phyloP scores from a whole-genome alignment of 2,797 vertebrate species.

The Hirundo rustica region DNA sequence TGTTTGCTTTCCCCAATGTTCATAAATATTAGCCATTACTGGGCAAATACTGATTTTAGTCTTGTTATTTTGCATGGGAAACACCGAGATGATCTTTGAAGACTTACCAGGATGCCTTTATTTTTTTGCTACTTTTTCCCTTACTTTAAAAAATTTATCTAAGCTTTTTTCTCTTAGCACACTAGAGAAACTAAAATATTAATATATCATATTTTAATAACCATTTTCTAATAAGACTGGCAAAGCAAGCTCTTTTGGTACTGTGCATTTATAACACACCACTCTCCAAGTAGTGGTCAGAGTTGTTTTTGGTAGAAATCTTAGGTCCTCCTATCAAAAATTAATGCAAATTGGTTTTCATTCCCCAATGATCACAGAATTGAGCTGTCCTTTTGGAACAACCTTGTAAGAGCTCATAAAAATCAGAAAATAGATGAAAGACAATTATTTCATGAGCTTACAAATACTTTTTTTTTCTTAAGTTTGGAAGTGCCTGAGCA shows the following conservation, averaged over 20 bases:
- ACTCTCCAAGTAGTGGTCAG: background rate
- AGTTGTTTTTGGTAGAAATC: background rate
- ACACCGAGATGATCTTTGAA: background rate
- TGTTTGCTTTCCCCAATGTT: background rate
- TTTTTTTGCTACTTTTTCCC: background rate
- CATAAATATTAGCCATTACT: background rate
- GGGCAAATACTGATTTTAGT: background rate
- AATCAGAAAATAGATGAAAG: background rate
- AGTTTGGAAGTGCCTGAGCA: slow-evolving; percentile 30
- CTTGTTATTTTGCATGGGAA: background rate
- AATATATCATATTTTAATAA: background rate
- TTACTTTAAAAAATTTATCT: background rate
- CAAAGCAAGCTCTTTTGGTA: background rate
- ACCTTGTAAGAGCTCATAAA: background rate
- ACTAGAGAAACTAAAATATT: background rate
- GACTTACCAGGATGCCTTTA: background rate
- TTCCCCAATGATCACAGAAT: background rate
- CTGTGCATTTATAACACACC: background rate
- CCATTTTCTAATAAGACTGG: background rate
- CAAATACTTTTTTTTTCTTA: slow-evolving; percentile 5
- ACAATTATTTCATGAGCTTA: background rate
- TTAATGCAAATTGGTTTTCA: rapidly evolving
- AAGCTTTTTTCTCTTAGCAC: background rate
- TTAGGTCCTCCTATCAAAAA: background rate
- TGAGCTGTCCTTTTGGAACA: background rate